Evolutionary conservation across 2,113 vertebrate species (phyloP).

Genomic region (Chauna torquata): DNA sequence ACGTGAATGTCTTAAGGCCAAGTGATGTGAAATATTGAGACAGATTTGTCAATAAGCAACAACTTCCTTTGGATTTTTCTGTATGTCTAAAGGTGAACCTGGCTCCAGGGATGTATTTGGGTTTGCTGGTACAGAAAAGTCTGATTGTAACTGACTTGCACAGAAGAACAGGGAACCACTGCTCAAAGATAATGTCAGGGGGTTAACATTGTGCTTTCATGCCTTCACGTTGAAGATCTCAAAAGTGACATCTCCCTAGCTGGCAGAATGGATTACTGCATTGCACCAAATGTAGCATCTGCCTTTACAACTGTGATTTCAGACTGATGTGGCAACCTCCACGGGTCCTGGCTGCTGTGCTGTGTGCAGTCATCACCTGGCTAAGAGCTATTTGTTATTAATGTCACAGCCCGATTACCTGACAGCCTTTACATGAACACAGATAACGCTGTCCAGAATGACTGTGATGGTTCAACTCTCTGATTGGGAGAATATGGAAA

Average conservation of each 20-base stretch:
- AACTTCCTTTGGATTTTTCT: background rate
- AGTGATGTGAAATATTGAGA: conserved; percentile 11
- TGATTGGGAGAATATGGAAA: background rate
- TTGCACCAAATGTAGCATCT: conserved; percentile 14
- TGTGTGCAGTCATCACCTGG: background rate
- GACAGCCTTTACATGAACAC: background rate
- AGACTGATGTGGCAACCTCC: background rate
- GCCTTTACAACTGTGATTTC: background rate
- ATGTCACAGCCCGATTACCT: background rate
- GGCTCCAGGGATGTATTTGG: background rate
- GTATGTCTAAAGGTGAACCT: background rate
- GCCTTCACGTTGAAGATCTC: background rate
- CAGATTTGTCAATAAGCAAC: background rate
- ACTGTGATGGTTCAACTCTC: background rate
- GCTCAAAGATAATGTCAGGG: background rate
- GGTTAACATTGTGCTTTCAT: background rate
- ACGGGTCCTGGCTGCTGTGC: background rate
- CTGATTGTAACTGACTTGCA: background rate
- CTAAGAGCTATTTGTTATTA: background rate
- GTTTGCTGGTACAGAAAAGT: background rate
- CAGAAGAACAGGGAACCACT: background rate
- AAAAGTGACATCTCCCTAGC: background rate
- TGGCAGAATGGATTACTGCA: background rate
- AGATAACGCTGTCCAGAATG: background rate
- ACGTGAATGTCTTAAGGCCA: background rate